These are phyloP conservation scores for Macrophya annulata DNA, from an alignment of 2,888 invertebrate species.

Conservation along the genomic window DNA sequence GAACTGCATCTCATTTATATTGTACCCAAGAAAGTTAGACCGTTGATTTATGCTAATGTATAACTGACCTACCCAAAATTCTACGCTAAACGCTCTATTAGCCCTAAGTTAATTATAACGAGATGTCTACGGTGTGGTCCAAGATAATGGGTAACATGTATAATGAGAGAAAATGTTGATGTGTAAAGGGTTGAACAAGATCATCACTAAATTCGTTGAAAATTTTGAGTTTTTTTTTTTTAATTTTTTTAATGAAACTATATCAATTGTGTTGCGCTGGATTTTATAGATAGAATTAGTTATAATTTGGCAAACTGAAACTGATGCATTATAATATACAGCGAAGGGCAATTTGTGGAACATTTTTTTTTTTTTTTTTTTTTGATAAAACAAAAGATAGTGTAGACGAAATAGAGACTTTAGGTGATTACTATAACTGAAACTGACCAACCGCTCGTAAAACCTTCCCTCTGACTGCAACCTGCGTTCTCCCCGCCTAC, in stretches of 20 bases:
- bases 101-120: constrained; percentile 73
- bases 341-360: not conserved
- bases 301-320: not conserved
- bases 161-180: not conserved
- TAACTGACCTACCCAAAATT: constrained; percentile 67
- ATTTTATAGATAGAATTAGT: not conserved
- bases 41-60: constrained; percentile 73
- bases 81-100: constrained; percentile 73
- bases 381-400: not conserved
- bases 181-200: not conserved
- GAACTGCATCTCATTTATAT: constrained; percentile 64
- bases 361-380: not conserved
- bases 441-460: constrained; percentile 49
- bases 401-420: constrained; percentile 32
- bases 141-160: constrained; percentile 61
- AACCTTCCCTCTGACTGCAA: constrained; percentile 45
- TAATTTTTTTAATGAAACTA: not conserved
- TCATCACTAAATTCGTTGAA: not conserved
- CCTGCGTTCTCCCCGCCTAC: constrained; percentile 25
- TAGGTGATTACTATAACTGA: constrained; percentile 43
- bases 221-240: not conserved
- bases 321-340: not conserved
- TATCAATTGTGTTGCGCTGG: not conserved
- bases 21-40: constrained; percentile 33
- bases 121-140: constrained; percentile 57